Conservation (phyloP, 2,888 invertebrate species). For the Phengaris alcon region DNA sequence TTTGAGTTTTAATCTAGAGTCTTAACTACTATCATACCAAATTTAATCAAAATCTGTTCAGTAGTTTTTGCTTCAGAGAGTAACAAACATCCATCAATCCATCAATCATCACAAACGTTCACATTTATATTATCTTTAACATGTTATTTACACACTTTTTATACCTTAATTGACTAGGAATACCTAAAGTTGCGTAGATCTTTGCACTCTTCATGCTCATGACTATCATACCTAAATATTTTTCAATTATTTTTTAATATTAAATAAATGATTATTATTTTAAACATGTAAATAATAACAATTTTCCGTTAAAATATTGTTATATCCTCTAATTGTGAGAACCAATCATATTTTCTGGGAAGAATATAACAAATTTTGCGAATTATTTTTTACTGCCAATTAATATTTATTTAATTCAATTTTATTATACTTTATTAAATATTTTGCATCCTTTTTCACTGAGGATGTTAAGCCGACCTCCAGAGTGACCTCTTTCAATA, state of each 20-base stretch:
- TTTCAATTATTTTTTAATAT: not conserved
- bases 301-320: not conserved
- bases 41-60: too few species aligned
- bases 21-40: too few species aligned
- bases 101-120: too few species aligned
- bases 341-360: not conserved
- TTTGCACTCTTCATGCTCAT: not conserved
- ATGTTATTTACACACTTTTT: too few species aligned
- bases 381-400: not conserved
- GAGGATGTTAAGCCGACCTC: not conserved
- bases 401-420: not conserved
- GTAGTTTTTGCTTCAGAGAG: too few species aligned
- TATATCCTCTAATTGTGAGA: not conserved
- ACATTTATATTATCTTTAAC: too few species aligned
- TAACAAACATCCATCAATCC: too few species aligned
- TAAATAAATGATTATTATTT: not conserved
- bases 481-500: slow-evolving; percentile 7
- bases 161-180: too few species aligned
- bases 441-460: not conserved
- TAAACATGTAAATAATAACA: not conserved
- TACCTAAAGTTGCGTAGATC: not conserved
- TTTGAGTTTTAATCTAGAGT: too few species aligned
- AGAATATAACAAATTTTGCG: not conserved
- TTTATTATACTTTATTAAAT: not conserved
- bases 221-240: not conserved